Evolutionary conservation across 2,888 invertebrate genomes (phyloP).

Genomic region (Hanleya hanleyi): DNA sequence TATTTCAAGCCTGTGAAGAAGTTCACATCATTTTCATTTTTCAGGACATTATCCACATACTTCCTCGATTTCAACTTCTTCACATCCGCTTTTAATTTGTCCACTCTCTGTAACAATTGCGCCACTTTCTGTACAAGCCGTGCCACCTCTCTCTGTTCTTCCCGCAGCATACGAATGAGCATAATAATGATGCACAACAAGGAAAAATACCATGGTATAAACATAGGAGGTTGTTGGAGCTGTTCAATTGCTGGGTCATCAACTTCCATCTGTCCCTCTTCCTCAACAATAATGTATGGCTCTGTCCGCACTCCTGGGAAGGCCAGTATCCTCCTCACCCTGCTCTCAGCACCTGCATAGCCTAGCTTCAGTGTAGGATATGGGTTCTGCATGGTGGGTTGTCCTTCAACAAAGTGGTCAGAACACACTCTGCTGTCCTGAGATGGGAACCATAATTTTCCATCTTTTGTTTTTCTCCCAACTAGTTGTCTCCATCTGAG

Average conservation of each 20-base stretch:
- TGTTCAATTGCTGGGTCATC: not conserved
- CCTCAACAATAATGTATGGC: not conserved
- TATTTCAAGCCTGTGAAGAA: constrained; percentile 29
- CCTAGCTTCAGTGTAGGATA: constrained; percentile 25
- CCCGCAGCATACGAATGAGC: not conserved
- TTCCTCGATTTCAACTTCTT: not conserved
- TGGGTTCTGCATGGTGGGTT: constrained; percentile 28
- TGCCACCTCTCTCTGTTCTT: not conserved
- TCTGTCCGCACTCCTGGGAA: constrained; percentile 1
- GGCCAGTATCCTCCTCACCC: constrained; percentile 23
- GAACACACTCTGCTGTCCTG: constrained; percentile 32
- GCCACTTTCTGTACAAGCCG: not conserved
- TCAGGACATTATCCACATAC: constrained; percentile 17
- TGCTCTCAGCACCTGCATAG: constrained; percentile 19
- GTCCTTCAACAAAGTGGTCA: constrained; percentile 31
- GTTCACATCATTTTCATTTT: constrained; percentile 26
- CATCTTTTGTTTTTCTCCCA: constrained; percentile 15
- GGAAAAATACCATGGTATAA: not conserved
- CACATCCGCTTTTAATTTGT: not conserved
- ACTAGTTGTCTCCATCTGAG: constrained; percentile 34
- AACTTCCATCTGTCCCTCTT: not conserved
- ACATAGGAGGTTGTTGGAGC: not conserved
- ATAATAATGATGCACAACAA: not conserved
- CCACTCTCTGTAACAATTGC: not conserved
- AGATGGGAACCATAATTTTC: constrained; percentile 32